Evolutionary conservation across 2,888 invertebrate genomes (phyloP).

Genomic region (Cecidostiba fungosa): DNA sequence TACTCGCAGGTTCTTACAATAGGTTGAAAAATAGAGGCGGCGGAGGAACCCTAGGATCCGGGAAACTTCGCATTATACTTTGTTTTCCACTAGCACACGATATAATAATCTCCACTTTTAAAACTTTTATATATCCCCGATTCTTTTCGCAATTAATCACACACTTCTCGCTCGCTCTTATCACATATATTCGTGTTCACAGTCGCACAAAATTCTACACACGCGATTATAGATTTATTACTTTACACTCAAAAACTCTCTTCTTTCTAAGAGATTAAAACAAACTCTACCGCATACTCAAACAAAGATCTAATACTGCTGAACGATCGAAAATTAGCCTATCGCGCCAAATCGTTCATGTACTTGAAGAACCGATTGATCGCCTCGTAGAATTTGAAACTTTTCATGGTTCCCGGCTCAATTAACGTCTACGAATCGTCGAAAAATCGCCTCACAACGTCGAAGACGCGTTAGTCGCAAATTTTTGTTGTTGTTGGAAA

Average conservation of each 20-base stretch:
- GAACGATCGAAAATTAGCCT: neutral
- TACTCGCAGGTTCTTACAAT: slow-evolving; percentile 50
- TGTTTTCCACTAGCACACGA: slow-evolving; percentile 17
- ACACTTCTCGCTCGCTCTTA: neutral
- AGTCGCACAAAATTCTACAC: neutral
- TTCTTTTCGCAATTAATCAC: slow-evolving; percentile 18
- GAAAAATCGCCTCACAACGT: neutral
- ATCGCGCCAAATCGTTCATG: slow-evolving; percentile 37
- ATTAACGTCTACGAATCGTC: neutral
- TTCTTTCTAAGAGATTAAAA: neutral
- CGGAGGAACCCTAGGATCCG: slow-evolving; percentile 63
- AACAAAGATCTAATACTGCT: slow-evolving; percentile 19
- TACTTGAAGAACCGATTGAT: slow-evolving; percentile 60
- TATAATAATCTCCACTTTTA: slow-evolving; percentile 27
- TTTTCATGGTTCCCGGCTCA: slow-evolving; percentile 47
- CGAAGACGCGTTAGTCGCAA: neutral
- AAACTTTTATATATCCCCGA: slow-evolving; percentile 9
- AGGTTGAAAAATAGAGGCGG: slow-evolving; percentile 57
- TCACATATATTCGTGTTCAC: slow-evolving; percentile 13
- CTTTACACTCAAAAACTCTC: neutral
- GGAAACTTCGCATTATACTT: slow-evolving; percentile 59
- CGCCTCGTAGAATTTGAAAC: slow-evolving; percentile 59
- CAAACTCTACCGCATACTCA: neutral
- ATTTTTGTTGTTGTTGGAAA: neutral
- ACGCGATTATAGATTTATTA: neutral